Conservation (phyloP, 2,797 vertebrate genomes). For the Manis pentadactyla region DNA sequence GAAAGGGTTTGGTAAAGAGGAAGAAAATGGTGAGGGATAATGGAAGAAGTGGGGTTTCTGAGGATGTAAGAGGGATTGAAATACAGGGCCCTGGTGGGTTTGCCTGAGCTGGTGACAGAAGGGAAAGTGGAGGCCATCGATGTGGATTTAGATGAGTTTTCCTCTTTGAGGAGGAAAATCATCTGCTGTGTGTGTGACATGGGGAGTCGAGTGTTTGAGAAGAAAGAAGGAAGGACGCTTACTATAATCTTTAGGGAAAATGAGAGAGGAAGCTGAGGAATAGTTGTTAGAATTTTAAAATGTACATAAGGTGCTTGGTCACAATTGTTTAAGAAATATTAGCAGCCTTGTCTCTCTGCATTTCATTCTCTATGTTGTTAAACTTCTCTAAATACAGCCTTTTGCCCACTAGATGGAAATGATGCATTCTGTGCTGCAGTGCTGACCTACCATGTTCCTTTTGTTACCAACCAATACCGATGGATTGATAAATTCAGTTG, state of each 20-base stretch:
- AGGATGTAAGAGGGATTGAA: neutral
- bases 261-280: neutral
- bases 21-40: neutral
- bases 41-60: neutral
- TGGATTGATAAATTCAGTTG: neutral
- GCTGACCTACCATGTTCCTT: neutral
- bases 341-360: neutral
- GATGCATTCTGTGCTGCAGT: neutral
- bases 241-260: neutral
- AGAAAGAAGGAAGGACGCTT: constrained; percentile 55
- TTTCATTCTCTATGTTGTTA: neutral
- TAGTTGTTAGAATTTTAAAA: constrained; percentile 3
- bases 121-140: neutral
- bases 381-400: neutral
- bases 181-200: constrained; percentile 43
- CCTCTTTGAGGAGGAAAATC: constrained; percentile 53
- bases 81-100: neutral
- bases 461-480: neutral
- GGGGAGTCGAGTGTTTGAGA: neutral
- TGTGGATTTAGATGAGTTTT: neutral
- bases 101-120: neutral
- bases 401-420: constrained; percentile 39
- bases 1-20: neutral
- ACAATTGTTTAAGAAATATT: neutral
- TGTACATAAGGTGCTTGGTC: neutral